phyloP scores from a whole-genome alignment of 2,888 invertebrate genomes.

The Helicoverpa assulta region DNA sequence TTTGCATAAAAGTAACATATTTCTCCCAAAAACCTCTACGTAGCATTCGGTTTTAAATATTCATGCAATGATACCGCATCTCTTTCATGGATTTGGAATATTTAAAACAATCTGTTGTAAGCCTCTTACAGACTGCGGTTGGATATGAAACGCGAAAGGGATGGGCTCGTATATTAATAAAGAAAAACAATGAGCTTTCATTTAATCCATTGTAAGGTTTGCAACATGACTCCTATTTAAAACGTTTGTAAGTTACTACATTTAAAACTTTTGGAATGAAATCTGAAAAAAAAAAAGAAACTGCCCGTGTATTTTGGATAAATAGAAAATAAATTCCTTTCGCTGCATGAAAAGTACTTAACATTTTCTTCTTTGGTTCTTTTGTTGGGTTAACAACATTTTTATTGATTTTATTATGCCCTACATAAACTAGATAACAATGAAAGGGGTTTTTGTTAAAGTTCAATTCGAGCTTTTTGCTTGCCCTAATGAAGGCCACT shows the following conservation, averaged over 20 bases:
- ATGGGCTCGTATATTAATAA: constrained; percentile 18
- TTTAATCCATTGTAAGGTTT: constrained; percentile 29
- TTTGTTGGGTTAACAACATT: too few species aligned
- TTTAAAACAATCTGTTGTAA: constrained; percentile 36
- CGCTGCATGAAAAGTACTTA: too few species aligned
- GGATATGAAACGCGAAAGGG: constrained; percentile 11
- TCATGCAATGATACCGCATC: constrained; percentile 4
- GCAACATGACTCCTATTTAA: constrained; percentile 10
- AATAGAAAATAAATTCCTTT: too few species aligned
- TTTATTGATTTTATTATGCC: too few species aligned
- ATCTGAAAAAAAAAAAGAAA: too few species aligned
- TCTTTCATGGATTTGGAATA: constrained; percentile 9
- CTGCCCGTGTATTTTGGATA: too few species aligned
- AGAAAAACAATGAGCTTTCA: constrained; percentile 38
- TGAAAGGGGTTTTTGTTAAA: too few species aligned
- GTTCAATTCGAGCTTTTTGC: constrained; percentile 5
- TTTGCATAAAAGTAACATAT: neutral
- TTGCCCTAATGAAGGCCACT: neutral
- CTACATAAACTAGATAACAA: neutral
- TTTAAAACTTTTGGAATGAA: too few species aligned
- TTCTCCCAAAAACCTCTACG: neutral
- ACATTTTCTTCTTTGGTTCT: too few species aligned
- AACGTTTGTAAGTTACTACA: constrained; percentile 17
- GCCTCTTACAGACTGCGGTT: constrained; percentile 37
- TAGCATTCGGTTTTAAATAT: too few species aligned